phyloP scores from a whole-genome alignment of 2,888 invertebrate genomes.

The Lithophane socia region DNA sequence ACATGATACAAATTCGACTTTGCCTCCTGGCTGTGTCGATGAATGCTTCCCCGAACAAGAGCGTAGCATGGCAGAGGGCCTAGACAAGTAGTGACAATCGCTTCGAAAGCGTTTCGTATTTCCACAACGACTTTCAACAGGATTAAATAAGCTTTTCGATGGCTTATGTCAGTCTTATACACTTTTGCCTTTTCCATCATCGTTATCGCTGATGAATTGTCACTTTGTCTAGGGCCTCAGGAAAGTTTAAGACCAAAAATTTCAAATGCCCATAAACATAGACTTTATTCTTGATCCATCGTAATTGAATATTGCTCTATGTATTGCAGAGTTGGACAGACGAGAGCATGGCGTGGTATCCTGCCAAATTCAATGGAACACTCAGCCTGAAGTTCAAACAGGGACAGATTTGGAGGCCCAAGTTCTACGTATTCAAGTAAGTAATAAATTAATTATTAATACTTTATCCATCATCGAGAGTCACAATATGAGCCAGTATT shows the following conservation, averaged over 20 bases:
- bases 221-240: too few species aligned
- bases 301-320: background rate
- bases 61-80: background rate
- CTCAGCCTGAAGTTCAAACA: slow-evolving; percentile 84
- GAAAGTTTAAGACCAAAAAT: background rate
- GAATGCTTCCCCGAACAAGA: background rate
- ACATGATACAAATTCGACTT: too few species aligned
- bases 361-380: slow-evolving; percentile 89
- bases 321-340: slow-evolving; percentile 91
- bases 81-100: too few species aligned
- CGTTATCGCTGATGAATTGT: too few species aligned
- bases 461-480: background rate
- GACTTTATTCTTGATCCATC: background rate
- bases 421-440: slow-evolving; percentile 87
- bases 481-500: too few species aligned
- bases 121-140: too few species aligned
- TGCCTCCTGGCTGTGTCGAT: background rate
- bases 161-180: too few species aligned
- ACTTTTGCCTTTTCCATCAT: too few species aligned
- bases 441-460: slow-evolving; percentile 20
- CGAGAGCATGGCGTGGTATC: slow-evolving; percentile 91
- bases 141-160: too few species aligned
- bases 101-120: too few species aligned
- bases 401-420: slow-evolving; percentile 91
- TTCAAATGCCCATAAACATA: background rate